phyloP scores from a whole-genome alignment of 2,888 invertebrate genomes.

The Watsonalla cultraria region DNA sequence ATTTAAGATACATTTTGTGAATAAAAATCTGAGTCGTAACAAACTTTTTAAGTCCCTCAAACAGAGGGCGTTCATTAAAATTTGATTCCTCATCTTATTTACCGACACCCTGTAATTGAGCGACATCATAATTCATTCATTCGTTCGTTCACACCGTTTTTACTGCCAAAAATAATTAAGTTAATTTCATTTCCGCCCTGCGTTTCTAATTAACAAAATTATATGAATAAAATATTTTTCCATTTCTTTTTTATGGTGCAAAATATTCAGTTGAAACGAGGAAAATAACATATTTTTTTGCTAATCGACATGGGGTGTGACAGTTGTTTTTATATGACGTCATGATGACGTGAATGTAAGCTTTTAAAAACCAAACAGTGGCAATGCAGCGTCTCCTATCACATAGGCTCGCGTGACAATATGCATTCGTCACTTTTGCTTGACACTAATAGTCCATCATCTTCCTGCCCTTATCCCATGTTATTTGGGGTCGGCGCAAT shows the following conservation, averaged over 20 bases:
- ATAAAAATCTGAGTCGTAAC: too few species aligned
- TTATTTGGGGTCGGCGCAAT: too few species aligned
- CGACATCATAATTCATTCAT: slow-evolving; percentile 1
- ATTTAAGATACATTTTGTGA: too few species aligned
- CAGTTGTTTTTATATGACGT: neutral
- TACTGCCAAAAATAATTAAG: neutral
- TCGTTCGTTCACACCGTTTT: neutral
- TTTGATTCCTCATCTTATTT: slow-evolving; percentile 29
- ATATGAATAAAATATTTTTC: neutral
- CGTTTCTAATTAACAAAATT: neutral
- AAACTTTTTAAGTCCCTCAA: too few species aligned
- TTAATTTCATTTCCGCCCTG: neutral
- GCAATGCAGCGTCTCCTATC: too few species aligned
- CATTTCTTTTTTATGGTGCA: neutral
- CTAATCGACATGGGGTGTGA: neutral
- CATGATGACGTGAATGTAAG: too few species aligned
- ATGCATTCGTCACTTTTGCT: too few species aligned
- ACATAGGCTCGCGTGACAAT: too few species aligned
- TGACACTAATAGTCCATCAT: too few species aligned
- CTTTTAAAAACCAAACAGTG: too few species aligned
- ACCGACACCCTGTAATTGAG: slow-evolving; percentile 21
- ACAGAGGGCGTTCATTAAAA: slow-evolving; percentile 19
- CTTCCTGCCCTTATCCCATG: too few species aligned
- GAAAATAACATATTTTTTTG: neutral
- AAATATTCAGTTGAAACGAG: neutral